phyloP scores from a whole-genome alignment of 2,888 invertebrate species.

The Cheilosia urbana region DNA sequence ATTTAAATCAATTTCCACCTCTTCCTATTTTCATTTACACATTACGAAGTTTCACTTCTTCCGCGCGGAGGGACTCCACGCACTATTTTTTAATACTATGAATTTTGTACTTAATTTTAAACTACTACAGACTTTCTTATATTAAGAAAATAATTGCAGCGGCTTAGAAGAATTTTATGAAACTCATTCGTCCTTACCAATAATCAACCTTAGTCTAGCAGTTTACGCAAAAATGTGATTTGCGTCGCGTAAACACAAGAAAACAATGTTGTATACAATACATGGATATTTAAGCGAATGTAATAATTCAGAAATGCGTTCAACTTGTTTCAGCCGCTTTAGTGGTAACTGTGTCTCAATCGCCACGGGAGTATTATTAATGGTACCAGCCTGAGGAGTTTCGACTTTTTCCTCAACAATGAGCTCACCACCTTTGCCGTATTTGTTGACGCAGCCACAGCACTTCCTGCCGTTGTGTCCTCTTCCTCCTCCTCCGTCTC shows the following conservation, averaged over 20 bases:
- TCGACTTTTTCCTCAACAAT: slow-evolving; percentile 29
- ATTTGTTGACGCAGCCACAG: slow-evolving; percentile 25
- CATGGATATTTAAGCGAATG: slow-evolving; percentile 1
- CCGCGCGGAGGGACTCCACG: no score
- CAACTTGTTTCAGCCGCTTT: slow-evolving; percentile 39
- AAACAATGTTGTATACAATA: slow-evolving; percentile 15
- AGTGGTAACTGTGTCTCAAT: slow-evolving; percentile 30
- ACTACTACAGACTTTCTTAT: no score
- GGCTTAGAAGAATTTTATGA: no score
- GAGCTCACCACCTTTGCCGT: slow-evolving; percentile 26
- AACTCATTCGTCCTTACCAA: no score
- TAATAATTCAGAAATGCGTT: slow-evolving; percentile 26
- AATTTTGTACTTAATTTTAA: no score
- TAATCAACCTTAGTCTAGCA: no score
- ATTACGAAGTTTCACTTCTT: no score
- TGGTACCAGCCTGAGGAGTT: slow-evolving; percentile 12
- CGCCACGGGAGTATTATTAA: slow-evolving; percentile 1
- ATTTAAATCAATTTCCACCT: no score
- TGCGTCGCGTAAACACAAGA: slow-evolving; percentile 50
- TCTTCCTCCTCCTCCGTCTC: slow-evolving; percentile 85
- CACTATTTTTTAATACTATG: no score
- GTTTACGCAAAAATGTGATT: no score
- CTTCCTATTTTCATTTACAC: no score
- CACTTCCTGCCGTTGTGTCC: slow-evolving; percentile 28
- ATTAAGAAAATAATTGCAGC: no score